These are phyloP conservation scores for Crenichthys baileyi DNA, from an alignment of 2,797 vertebrate species.

Conservation along the genomic window DNA sequence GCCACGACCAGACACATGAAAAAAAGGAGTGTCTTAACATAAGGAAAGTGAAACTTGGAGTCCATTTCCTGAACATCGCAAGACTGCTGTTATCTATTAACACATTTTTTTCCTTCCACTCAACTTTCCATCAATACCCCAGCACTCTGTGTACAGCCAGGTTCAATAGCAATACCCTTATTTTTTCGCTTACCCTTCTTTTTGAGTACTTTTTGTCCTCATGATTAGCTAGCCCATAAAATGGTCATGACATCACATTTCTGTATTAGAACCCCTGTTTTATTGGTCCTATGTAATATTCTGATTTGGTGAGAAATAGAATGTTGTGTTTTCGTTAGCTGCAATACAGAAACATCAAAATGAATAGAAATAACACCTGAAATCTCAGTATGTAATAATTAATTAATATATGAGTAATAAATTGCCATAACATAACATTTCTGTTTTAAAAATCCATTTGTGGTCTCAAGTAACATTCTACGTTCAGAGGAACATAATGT, in stretches of 20 bases:
- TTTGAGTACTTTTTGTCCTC: background rate
- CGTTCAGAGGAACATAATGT: background rate
- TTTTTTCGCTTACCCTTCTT: background rate
- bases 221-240: background rate
- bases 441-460: background rate
- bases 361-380: background rate
- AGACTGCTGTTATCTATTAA: background rate
- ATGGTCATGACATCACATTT: background rate
- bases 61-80: background rate
- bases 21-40: background rate
- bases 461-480: background rate
- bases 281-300: background rate
- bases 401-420: background rate
- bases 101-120: background rate
- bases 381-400: background rate
- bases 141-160: background rate
- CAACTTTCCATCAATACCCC: background rate
- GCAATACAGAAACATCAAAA: background rate
- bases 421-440: background rate
- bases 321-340: background rate
- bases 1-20: too few species aligned
- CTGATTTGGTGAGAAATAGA: background rate
- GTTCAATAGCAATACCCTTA: background rate
- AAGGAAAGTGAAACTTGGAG: background rate
- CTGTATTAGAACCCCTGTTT: background rate